These are phyloP conservation scores for Thaleichthys pacificus DNA, from an alignment of 2,797 vertebrate species.

Conservation along the genomic window DNA sequence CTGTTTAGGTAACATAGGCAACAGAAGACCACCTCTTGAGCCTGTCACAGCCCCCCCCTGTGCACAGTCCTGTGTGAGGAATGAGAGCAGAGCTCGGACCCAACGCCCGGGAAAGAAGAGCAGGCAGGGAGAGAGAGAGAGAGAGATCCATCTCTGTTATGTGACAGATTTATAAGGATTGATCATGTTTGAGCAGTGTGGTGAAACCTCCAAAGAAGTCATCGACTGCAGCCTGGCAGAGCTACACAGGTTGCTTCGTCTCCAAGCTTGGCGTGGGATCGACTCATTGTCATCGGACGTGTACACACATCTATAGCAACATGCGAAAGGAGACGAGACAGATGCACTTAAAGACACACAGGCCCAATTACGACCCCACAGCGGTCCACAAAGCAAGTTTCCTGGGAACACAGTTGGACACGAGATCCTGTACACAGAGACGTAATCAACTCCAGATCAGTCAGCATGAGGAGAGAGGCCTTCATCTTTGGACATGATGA, in stretches of 20 bases:
- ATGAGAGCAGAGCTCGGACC: slow-evolving; percentile 41
- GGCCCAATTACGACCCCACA: slow-evolving; percentile 17
- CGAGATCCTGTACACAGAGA: neutral
- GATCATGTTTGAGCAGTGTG: slow-evolving; percentile 66
- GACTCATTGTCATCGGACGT: slow-evolving; percentile 36
- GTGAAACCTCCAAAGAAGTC: slow-evolving; percentile 58
- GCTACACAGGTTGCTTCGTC: slow-evolving; percentile 47
- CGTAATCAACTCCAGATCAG: neutral
- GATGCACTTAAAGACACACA: slow-evolving; percentile 10
- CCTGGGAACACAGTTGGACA: neutral
- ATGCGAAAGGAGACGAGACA: slow-evolving; percentile 1
- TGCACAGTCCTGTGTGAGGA: slow-evolving; percentile 8
- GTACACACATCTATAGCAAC: slow-evolving; percentile 16
- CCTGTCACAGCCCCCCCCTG: slow-evolving; percentile 25
- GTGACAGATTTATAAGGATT: slow-evolving; percentile 66
- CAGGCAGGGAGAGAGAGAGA: slow-evolving; percentile 38
- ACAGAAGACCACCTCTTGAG: slow-evolving; percentile 46
- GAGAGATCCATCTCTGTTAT: slow-evolving; percentile 43
- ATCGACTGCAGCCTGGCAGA: slow-evolving; percentile 54
- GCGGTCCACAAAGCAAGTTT: neutral
- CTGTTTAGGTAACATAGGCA: slow-evolving; percentile 33
- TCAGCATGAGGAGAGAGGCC: neutral
- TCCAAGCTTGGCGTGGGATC: slow-evolving; percentile 36
- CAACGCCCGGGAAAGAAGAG: slow-evolving; percentile 47
- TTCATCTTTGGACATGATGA: too few species aligned